Base-by-base conservation (phyloP, 92 coral and sea anemone genomes). In the Phenganax stokvisi region DNA sequence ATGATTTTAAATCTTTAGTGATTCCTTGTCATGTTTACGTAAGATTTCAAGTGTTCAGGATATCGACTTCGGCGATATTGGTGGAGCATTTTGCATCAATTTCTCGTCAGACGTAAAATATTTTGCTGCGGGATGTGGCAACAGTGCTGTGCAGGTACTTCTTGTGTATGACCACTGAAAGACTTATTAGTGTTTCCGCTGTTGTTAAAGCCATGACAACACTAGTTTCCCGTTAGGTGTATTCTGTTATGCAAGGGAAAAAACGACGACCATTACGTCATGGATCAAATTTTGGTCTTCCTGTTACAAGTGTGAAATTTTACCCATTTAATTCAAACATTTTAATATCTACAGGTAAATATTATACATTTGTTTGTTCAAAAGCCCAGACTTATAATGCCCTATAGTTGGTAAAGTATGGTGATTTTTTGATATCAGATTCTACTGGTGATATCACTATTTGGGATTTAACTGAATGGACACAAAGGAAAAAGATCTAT, bases 271-370 rank as follows among this genome's bases (percentile, higher is more conserved):
- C 97, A n/a, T 80, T 94, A 27, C 90, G 88, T 80, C 98, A 94
- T 90, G 98, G 98, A 57, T 94, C 98, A 52, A 88, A 90, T 54
- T 92, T 92, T 90, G 97, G 97, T 12, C 85, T 94, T 51, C 98
- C 98, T 51, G 91, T 92, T 51, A 94, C 98, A 10, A 52, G 90
- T n/a, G 91, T 80, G 57, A 94, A 94, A 78, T 94, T 94, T 85
- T 85, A 90, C 56, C 98, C 98, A 8, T 94, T 85, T 76, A 90
- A 90, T 31, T 93, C 92, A 80, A 86, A 90, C 79, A 77, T 79
- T 81, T 85, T 94, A 0, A 83, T 94, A 72, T 88, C 98, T 69
- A 85, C 98, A 84, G 85, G 98, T 94, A 90, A 58, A 78, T 51
- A 25, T 59, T 9, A 2, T 60, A 12, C 16, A 15, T 1, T 37